Base-by-base conservation (phyloP, 2,888 invertebrate species). In the Melikaiella ostensackeni region DNA sequence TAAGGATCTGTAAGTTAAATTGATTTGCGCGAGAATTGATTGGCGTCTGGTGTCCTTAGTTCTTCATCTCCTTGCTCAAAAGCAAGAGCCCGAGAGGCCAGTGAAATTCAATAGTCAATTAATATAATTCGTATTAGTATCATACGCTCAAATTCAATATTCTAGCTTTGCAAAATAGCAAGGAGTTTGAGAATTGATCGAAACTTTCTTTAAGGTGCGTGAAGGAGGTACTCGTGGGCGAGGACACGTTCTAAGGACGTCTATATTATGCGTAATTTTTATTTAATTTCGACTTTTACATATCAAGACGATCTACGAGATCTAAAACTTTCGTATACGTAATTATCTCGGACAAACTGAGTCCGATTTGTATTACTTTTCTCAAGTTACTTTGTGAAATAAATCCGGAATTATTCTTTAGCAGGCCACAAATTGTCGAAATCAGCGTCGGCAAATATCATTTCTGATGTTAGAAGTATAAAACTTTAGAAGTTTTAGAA, bases 301-400 rank as follows among this genome's bases (percentile, higher is more conserved):
- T 89, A 90, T 90, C 89, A 89, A 84, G 83, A 82, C 81, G 87
- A 90, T 89, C 87, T 85, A 81, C 77, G 79, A 84, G 87, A 87
- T 88, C 80, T 86, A 84, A 85, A 85, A 83, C 82, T 80, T 82
- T 79, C 75, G 38, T 63, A 63, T 63, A 63, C 63, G 63, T 63
- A 19, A 30, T 21, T 21, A 63, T 11, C 11, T 35, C 13, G 24
- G 77, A 75, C 50, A 77, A 66, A 63, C 38, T 55, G 16, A 16
- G 27, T 64, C 30, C 4, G 38, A 75, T n/a, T 61, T 75, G 2
- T 24, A 24, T 33, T 74, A 13, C 11, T 59, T 55, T 24, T 59
- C 27, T 59, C 16, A 13, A 16, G 5, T 59, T 59, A 7, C 59
- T 59, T 59, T 55, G 11, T 55, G 9, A 30, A 30, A 19, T 62